These are phyloP conservation scores for Neria commutata DNA, from an alignment of 2,888 invertebrate genomes.

Conservation along the genomic window DNA sequence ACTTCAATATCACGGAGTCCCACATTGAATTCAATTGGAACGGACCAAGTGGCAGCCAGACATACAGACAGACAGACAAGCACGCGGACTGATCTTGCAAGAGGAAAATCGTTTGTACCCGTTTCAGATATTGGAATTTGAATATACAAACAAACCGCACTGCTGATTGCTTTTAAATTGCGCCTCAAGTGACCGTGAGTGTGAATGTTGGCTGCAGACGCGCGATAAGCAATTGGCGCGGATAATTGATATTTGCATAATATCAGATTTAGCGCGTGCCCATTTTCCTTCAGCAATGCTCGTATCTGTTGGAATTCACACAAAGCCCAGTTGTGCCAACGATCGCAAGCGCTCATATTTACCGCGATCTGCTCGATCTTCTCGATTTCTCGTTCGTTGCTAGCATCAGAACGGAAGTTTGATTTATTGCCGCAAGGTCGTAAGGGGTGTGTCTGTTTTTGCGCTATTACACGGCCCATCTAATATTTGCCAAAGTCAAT, in stretches of 20 bases:
- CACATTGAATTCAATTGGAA: background rate
- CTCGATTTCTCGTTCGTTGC: too few relatives aligned
- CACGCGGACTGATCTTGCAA: background rate
- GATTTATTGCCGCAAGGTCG: too few relatives aligned
- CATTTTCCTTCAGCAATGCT: too few relatives aligned
- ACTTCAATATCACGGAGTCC: background rate
- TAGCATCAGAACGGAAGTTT: background rate
- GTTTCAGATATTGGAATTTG: background rate
- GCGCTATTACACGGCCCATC: too few relatives aligned
- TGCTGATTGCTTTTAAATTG: slow-evolving; percentile 6
- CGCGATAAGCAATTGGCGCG: slow-evolving; percentile 8
- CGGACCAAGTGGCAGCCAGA: background rate
- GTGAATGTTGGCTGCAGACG: background rate
- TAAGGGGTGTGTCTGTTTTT: too few relatives aligned
- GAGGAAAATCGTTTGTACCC: background rate
- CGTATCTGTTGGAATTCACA: too few relatives aligned
- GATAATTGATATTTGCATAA: slow-evolving; percentile 27
- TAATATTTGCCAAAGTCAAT: too few relatives aligned
- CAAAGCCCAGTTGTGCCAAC: too few relatives aligned
- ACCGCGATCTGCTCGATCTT: background rate
- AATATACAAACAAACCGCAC: slow-evolving; percentile 14
- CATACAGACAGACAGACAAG: too few relatives aligned
- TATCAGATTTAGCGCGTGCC: slow-evolving; percentile 20
- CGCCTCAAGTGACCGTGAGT: background rate
- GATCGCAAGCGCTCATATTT: too few relatives aligned